Evolutionary conservation across 2,113 vertebrate species (phyloP).

Genomic region (Scomber scombrus): DNA sequence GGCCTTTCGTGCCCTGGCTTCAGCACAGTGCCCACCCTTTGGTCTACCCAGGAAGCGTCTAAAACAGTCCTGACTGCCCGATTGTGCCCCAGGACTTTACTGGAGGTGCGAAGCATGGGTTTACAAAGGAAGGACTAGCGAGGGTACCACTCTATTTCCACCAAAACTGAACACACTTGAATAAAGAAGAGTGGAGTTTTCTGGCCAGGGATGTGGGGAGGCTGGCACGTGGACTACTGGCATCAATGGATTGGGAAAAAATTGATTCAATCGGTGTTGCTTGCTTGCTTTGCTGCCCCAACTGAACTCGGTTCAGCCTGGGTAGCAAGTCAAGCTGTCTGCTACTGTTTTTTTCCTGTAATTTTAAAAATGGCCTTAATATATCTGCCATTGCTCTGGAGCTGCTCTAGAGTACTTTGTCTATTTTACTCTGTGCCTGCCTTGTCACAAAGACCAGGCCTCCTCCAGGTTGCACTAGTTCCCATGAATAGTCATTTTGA

Average conservation of each 20-base stretch:
- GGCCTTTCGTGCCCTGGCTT: conserved; percentile 96
- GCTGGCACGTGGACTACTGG: conserved; percentile 72
- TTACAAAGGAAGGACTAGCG: conserved; percentile 82
- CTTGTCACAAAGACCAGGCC: conserved; percentile 97
- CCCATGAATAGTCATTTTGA: conserved; percentile 92
- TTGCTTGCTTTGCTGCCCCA: conserved; percentile 73
- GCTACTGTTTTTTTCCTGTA: conserved; percentile 87
- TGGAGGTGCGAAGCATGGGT: conserved; percentile 77
- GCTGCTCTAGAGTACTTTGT: conserved; percentile 82
- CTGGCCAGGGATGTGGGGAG: conserved; percentile 73
- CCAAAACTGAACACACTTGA: conserved; percentile 82
- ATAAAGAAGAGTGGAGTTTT: conserved; percentile 73
- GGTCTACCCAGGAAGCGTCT: conserved; percentile 97
- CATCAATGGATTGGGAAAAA: conserved; percentile 84
- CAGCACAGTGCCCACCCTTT: conserved; percentile 97
- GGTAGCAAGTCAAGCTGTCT: conserved; percentile 87
- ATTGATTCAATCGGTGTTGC: conserved; percentile 85
- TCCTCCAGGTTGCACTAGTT: conserved; percentile 98
- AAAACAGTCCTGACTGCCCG: conserved; percentile 95
- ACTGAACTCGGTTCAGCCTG: conserved; percentile 76
- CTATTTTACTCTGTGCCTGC: conserved; percentile 92
- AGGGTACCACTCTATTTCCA: conserved; percentile 86
- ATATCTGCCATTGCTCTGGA: conserved; percentile 93
- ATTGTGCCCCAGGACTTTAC: conserved; percentile 83
- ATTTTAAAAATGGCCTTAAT: conserved; percentile 93